These are phyloP conservation scores for Merluccius polli DNA, from an alignment of 2,797 vertebrate species.

Conservation along the genomic window DNA sequence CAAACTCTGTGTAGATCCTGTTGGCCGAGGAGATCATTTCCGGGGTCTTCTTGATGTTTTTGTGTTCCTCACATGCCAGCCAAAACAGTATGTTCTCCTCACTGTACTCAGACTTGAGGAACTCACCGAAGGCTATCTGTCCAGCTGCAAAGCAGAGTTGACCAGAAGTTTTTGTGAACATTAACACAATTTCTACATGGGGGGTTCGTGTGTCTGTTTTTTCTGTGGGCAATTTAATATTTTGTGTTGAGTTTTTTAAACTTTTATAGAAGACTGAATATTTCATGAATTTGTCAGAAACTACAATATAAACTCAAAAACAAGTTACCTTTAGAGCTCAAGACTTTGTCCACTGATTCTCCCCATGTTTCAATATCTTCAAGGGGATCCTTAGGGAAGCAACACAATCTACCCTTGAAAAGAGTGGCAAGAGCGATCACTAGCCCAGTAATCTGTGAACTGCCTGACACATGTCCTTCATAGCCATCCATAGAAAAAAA, in stretches of 20 bases:
- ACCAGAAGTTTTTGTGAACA: background rate
- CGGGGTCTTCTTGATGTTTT: conserved; percentile 79
- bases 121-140: conserved; percentile 83
- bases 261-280: no score
- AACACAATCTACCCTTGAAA: conserved; percentile 94
- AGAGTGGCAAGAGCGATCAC: conserved; percentile 81
- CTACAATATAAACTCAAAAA: background rate
- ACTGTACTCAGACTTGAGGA: conserved; percentile 91
- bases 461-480: conserved; percentile 6
- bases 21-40: conserved; percentile 84
- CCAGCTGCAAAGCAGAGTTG: conserved; percentile 71
- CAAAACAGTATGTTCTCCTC: conserved; percentile 97
- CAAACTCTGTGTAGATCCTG: conserved; percentile 92
- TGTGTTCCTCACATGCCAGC: conserved; percentile 91
- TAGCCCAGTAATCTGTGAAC: conserved; percentile 41
- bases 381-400: conserved; percentile 84
- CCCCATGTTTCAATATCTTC: conserved; percentile 78
- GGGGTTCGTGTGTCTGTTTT: background rate
- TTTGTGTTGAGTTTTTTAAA: no score
- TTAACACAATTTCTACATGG: background rate
- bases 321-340: conserved; percentile 86
- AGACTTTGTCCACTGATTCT: conserved; percentile 87
- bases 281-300: no score
- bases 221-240: background rate
- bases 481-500: background rate